These are phyloP conservation scores for Astyanax mexicanus DNA, from an alignment of 2,797 vertebrate species.

Conservation along the genomic window DNA sequence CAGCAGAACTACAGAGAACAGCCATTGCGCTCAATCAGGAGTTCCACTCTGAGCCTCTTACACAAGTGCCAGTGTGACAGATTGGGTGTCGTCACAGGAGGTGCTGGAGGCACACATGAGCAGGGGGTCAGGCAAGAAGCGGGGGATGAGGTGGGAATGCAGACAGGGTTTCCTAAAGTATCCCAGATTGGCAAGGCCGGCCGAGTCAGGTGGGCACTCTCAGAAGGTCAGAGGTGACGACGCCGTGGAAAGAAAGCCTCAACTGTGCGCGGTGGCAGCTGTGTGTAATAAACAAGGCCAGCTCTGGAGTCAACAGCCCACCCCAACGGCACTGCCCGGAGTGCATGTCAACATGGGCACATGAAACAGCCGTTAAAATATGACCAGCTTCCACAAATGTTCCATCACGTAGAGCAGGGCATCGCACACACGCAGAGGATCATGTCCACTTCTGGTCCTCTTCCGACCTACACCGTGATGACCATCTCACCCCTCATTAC, in stretches of 20 bases:
- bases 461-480: too few relatives aligned
- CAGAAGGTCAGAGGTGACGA: constrained; percentile 62
- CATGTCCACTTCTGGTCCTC: not conserved
- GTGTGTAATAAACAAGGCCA: constrained; percentile 53
- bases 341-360: constrained; percentile 24
- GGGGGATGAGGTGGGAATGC: constrained; percentile 25
- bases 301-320: constrained; percentile 63
- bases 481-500: not conserved
- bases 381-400: constrained; percentile 17
- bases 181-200: constrained; percentile 41
- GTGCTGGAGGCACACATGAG: constrained; percentile 40
- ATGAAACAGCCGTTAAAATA: constrained; percentile 39
- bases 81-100: constrained; percentile 69
- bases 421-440: not conserved
- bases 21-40: constrained; percentile 51
- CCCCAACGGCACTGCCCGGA: constrained; percentile 44
- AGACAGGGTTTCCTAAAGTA: constrained; percentile 63
- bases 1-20: constrained; percentile 47
- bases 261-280: constrained; percentile 59
- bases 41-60: constrained; percentile 65
- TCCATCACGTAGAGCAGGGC: constrained; percentile 7
- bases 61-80: constrained; percentile 62
- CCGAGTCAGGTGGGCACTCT: constrained; percentile 43
- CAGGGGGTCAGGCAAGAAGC: constrained; percentile 2
- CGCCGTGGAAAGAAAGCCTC: constrained; percentile 47